These are phyloP conservation scores for Sinocyclocheilus maitianheensis DNA, from an alignment of 2,113 vertebrate species.

Conservation along the genomic window DNA sequence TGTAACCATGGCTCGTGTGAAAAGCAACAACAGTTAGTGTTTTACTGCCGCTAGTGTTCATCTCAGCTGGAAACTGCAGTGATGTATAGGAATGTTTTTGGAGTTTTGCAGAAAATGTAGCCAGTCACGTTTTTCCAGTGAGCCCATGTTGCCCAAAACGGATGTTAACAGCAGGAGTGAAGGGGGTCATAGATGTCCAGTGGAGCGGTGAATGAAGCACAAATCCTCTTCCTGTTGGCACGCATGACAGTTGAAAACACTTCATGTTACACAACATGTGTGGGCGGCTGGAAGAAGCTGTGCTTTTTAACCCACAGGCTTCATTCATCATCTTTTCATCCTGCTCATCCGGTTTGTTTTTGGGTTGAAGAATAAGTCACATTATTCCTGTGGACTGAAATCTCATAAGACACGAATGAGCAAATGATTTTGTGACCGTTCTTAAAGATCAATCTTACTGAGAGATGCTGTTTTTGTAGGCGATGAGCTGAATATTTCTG, in stretches of 20 bases:
- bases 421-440: background rate
- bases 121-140: no score
- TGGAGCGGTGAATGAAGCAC: background rate
- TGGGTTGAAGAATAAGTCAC: background rate
- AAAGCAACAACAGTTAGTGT: background rate
- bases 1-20: background rate
- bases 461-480: background rate
- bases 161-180: background rate
- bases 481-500: background rate
- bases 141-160: background rate
- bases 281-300: constrained; percentile 10
- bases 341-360: background rate
- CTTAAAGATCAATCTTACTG: background rate
- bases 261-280: background rate
- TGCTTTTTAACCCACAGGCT: background rate
- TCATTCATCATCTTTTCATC: constrained; percentile 14
- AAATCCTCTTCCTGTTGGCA: constrained; percentile 14
- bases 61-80: background rate
- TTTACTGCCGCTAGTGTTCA: background rate
- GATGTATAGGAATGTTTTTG: background rate
- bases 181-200: background rate
- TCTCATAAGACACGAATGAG: background rate
- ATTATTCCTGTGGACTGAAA: background rate
- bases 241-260: background rate
- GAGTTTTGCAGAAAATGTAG: background rate